Conservation (phyloP, 2,888 invertebrate species). For the Trisateles emortualis region DNA sequence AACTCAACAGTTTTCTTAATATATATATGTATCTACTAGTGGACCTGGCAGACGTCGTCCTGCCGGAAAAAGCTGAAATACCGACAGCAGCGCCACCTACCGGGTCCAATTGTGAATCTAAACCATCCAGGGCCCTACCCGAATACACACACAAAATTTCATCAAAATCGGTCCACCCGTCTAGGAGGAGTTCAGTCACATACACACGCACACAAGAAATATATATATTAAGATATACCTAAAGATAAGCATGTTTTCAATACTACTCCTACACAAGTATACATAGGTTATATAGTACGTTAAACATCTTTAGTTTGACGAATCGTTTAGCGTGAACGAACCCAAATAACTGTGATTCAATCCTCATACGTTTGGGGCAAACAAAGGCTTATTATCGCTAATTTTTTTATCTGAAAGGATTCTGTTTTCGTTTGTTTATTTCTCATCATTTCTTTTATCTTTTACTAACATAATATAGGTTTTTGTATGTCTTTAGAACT, state of each 20-base stretch:
- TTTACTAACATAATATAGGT: background rate
- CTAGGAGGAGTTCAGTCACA: too few species aligned
- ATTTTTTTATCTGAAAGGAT: constrained; percentile 32
- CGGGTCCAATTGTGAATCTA: too few species aligned
- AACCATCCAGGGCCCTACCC: too few species aligned
- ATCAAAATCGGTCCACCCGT: too few species aligned
- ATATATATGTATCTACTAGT: too few species aligned
- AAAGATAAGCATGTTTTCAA: background rate
- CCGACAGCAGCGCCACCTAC: too few species aligned
- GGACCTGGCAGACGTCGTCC: too few species aligned
- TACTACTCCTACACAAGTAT: background rate
- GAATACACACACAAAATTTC: too few species aligned
- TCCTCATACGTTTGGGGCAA: constrained; percentile 28
- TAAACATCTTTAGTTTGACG: constrained; percentile 23
- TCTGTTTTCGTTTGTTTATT: constrained; percentile 26
- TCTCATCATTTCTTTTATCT: constrained; percentile 19
- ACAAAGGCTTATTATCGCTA: constrained; percentile 46
- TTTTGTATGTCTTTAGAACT: background rate
- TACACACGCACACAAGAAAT: too few species aligned
- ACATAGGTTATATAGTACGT: constrained; percentile 5
- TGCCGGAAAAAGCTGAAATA: too few species aligned
- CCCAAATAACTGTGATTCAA: constrained; percentile 40
- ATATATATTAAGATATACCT: too few species aligned
- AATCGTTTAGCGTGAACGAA: constrained; percentile 21
- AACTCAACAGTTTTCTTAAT: too few species aligned